Base-by-base conservation (phyloP, 2,797 vertebrate genomes). In the Sebastes glaucus region DNA sequence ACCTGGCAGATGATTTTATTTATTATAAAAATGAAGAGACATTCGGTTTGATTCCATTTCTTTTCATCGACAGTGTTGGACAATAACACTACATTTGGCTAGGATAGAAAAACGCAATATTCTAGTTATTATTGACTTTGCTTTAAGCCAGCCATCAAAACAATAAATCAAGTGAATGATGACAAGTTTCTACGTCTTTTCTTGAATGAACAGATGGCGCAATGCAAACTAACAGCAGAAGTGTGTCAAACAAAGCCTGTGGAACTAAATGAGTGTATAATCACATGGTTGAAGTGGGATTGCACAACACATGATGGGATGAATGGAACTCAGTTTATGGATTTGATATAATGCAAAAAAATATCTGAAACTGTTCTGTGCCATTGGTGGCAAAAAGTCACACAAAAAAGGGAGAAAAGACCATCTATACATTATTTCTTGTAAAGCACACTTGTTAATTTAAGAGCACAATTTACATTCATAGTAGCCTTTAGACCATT, bases 1-100 rank as follows among this genome's bases (percentile, higher is more conserved):
- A 73, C 57, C 68, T 57, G 69, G 68, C 72, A 69, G 63, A 56
- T 71, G 2, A 53, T 46, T 71, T 82, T 20, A 0, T 60, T 61
- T 72, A 53, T 30, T 18, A 13, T 28, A 71, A 16, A 63, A 74
- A 53, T 3, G 20, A 67, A 73, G 16, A 83, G 35, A 89, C 92
- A 94, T 92, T 93, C 93, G 80, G 27, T 83, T 88, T 57, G 30
- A 82, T 67, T 86, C n/a, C 14, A 57, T 67, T 69, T 68, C 55
- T 77, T 78, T 84, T 73, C 66, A 76, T 65, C 22, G 35, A 68
- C 64, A 49, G 27, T 78, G 62, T 60, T 64, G 57, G 35, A 70
- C 53, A 75, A 59, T 27, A 71, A 74, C 42, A 33, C 64, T 27
- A 82, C 65, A 70, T 70, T 49, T 70, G 75, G 35, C 22, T 11